Evolutionary conservation across 1,140 invertebrate species (phyloP).

Genomic region (Dufourea novaeangliae): DNA sequence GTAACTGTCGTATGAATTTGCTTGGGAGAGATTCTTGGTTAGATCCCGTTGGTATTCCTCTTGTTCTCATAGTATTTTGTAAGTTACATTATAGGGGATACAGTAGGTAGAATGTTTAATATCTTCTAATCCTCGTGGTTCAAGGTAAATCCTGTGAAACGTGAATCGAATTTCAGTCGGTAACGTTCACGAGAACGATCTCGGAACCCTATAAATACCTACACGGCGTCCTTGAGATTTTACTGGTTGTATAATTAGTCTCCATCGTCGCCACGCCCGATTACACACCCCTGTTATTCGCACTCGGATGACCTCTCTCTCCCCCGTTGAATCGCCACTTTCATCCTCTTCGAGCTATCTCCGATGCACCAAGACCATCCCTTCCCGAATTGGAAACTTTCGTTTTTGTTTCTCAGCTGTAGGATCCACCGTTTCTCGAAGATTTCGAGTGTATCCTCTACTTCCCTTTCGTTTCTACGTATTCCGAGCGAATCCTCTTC

Average conservation of each 20-base stretch:
- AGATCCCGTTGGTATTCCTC: too few species aligned
- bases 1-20: too few species aligned
- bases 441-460: too few species aligned
- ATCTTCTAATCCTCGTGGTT: too few species aligned
- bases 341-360: neutral
- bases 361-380: neutral
- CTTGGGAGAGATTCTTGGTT: too few species aligned
- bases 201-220: neutral
- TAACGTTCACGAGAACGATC: neutral
- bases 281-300: conserved; percentile 61
- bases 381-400: neutral
- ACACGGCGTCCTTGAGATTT: conserved; percentile 44
- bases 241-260: conserved; percentile 69
- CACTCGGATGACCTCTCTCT: neutral
- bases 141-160: neutral
- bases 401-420: too few species aligned
- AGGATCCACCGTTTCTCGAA: too few species aligned
- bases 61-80: too few species aligned
- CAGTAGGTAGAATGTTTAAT: too few species aligned
- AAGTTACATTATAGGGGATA: too few species aligned
- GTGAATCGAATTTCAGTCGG: neutral
- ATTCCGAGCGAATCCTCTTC: too few species aligned
- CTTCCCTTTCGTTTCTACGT: too few species aligned
- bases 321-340: conserved; percentile 13
- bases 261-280: conserved; percentile 68